Percentiles rank a stretch among this genome's conserved stretches.
These are phyloP conservation scores for Daphoenositta chrysoptera DNA, from an alignment of 2,113 vertebrate genomes.

Conservation along the genomic window DNA sequence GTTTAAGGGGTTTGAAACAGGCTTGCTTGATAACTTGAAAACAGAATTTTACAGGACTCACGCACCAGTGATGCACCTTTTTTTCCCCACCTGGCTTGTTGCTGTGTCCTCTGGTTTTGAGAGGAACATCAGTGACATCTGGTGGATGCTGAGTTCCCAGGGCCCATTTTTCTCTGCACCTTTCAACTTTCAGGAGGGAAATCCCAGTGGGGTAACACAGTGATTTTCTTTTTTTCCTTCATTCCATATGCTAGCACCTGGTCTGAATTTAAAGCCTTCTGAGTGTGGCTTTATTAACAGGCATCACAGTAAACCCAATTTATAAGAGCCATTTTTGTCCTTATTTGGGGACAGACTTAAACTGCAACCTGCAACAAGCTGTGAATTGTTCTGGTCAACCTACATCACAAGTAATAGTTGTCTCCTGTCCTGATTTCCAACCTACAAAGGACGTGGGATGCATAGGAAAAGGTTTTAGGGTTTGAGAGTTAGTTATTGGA, in stretches of 20 bases:
- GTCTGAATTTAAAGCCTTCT: not conserved
- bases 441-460: not conserved
- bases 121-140: slow-evolving; percentile 59
- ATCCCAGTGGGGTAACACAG: not conserved
- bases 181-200: not conserved
- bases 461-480: not conserved
- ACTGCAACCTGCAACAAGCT: not conserved
- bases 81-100: not conserved
- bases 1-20: not conserved
- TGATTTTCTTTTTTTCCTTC: not conserved
- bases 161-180: not conserved
- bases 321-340: not conserved
- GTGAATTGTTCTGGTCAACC: not conserved
- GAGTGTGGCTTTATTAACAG: not conserved
- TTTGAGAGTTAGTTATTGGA: not conserved
- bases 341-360: not conserved
- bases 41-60: not conserved
- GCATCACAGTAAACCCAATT: not conserved
- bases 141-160: not conserved
- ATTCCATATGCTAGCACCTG: not conserved
- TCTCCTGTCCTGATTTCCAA: not conserved
- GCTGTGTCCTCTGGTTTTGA: not conserved
- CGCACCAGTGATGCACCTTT: not conserved
- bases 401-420: not conserved
- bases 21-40: not conserved